These are phyloP conservation scores for Psittacula echo DNA, from an alignment of 2,797 vertebrate species.

Conservation along the genomic window DNA sequence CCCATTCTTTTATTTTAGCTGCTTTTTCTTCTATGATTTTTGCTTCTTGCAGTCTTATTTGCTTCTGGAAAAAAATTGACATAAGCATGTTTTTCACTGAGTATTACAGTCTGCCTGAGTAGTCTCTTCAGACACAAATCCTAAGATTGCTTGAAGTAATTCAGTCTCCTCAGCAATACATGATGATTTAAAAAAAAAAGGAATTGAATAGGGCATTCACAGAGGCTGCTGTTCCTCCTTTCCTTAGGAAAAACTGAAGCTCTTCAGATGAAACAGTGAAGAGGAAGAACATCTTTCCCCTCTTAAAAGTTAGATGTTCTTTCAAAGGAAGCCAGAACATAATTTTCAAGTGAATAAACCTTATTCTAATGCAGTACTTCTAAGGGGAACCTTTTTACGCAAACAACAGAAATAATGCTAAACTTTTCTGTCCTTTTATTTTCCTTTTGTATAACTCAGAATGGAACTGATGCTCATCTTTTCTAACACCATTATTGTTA, in stretches of 20 bases:
- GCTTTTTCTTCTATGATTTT: slow-evolving; percentile 98
- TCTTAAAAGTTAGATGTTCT: not conserved
- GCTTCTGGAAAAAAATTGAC: slow-evolving; percentile 83
- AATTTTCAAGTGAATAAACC: not conserved
- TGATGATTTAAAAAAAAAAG: not conserved
- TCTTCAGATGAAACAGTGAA: not conserved
- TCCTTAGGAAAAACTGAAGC: not conserved
- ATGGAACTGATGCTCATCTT: not conserved
- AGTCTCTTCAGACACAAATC: slow-evolving; percentile 23
- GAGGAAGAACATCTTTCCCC: not conserved
- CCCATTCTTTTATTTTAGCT: slow-evolving; percentile 99
- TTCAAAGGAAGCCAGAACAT: not conserved
- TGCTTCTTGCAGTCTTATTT: slow-evolving; percentile 90
- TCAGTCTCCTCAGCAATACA: not conserved
- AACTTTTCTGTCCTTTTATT: not conserved
- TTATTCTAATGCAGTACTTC: not conserved
- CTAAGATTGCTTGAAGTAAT: not conserved
- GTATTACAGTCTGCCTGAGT: not conserved
- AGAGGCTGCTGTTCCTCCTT: not conserved
- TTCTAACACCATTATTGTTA: slow-evolving; percentile 28
- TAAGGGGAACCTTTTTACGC: not conserved
- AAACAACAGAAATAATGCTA: not conserved
- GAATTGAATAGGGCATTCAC: not conserved
- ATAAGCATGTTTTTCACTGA: slow-evolving; percentile 34
- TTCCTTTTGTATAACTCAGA: not conserved